Evolutionary conservation across 2,888 invertebrate species (phyloP), one percentile per base, ranked within the genome.

Genomic region (Dyspetes luteomarginatus): DNA sequence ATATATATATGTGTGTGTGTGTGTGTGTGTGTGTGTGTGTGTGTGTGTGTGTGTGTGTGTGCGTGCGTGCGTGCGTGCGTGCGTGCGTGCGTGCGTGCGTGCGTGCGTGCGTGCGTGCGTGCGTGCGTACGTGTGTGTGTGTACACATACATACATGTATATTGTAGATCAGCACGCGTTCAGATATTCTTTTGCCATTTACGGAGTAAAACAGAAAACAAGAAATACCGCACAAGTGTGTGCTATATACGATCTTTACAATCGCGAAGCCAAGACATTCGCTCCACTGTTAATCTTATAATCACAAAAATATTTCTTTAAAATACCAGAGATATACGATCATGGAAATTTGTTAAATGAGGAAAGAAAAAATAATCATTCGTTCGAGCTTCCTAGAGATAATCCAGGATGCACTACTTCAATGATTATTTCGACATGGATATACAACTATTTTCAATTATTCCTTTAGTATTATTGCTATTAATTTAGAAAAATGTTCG

Each of bases 131-230:
- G 36, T 3, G 36, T 36, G n/a, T n/a, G n/a, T n/a, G n/a, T n/a
- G n/a, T n/a, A n/a, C n/a, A n/a, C n/a, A n/a, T n/a, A n/a, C n/a
- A n/a, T n/a, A 17, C 17, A 17, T 3, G 45, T 0, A 36, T 36
- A 12, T 12, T n/a, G n/a, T n/a, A n/a, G n/a, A n/a, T n/a, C n/a
- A n/a, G n/a, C 36, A 48, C 68, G 50, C 58, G 26, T 62, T 64
- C 64, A 36, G 43, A 68, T 60, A 65, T 76, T 75, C 56, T 36
- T 30, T 69, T n/a, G 24, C 64, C 73, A 58, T 71, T 73, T 73
- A 74, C 67, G 64, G 71, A 79, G 72, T 41, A 64, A 62, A 58
- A 72, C 12, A 69, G 48, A 58, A 65, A 73, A 65, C 58, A 56
- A 69, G 64, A 69, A 45, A 65, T 56, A 67, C 36, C 64, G 22